Conservation (phyloP, 1,140 invertebrate species). For the Heliconius congener region DNA sequence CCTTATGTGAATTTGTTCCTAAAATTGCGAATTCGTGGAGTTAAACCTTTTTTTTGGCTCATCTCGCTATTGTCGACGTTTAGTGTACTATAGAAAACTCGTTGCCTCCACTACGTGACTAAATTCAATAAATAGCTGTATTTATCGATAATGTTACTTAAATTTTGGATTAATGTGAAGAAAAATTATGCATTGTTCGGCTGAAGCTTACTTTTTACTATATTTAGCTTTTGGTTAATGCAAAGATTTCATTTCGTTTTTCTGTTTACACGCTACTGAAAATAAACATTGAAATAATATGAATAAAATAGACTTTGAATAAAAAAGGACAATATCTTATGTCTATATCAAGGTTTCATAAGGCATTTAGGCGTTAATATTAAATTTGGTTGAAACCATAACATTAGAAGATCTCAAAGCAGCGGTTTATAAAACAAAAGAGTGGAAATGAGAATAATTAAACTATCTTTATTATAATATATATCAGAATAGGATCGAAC, state of each 20-base stretch:
- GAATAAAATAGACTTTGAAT: too few species aligned
- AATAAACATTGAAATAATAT: too few species aligned
- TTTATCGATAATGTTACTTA: background rate
- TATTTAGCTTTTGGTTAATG: background rate
- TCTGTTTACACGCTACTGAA: too few species aligned
- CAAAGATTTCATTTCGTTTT: background rate
- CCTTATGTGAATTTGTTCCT: conserved; percentile 6
- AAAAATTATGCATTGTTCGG: background rate
- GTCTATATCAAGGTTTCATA: too few species aligned
- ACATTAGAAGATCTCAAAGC: too few species aligned
- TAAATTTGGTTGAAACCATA: too few species aligned
- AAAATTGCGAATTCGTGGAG: background rate
- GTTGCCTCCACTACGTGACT: background rate
- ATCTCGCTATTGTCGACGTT: conserved; percentile 10
- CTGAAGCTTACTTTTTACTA: background rate
- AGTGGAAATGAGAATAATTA: too few species aligned
- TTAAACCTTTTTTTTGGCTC: conserved; percentile 2
- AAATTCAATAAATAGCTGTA: background rate
- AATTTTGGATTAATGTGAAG: background rate
- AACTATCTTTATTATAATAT: too few species aligned
- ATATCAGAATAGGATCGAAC: too few species aligned
- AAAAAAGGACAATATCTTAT: too few species aligned
- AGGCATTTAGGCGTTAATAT: too few species aligned
- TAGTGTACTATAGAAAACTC: conserved; percentile 2
- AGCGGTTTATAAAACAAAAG: too few species aligned